Evolutionary conservation across 2,888 invertebrate species (phyloP).

Genomic region (Chesias legatella): DNA sequence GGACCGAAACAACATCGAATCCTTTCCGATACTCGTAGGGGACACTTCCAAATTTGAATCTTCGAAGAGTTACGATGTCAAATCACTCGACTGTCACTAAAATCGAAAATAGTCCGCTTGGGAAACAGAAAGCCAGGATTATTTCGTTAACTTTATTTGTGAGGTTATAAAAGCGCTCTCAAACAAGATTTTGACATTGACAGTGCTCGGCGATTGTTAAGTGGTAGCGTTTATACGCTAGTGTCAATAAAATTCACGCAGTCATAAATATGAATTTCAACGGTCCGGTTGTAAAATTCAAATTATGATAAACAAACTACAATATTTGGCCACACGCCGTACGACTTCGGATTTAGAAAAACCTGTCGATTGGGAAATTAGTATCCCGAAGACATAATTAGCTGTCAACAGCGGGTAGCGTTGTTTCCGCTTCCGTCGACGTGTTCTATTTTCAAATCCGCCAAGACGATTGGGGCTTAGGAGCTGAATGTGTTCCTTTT

Average conservation of each 20-base stretch:
- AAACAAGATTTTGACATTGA: constrained; percentile 57
- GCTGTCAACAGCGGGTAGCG: constrained; percentile 72
- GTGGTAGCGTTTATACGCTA: constrained; percentile 47
- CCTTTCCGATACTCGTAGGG: constrained; percentile 35
- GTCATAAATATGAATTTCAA: constrained; percentile 66
- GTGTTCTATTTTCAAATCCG: constrained; percentile 75
- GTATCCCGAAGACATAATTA: constrained; percentile 71
- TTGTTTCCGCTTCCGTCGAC: constrained; percentile 74
- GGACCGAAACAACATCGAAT: constrained; percentile 31
- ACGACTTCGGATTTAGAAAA: constrained; percentile 46
- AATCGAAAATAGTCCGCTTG: constrained; percentile 56
- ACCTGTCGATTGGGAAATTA: constrained; percentile 72
- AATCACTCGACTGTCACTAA: constrained; percentile 56
- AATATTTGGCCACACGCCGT: constrained; percentile 30
- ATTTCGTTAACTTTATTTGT: constrained; percentile 50
- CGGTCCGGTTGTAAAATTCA: constrained; percentile 64
- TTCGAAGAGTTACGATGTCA: constrained; percentile 68
- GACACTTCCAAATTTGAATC: constrained; percentile 67
- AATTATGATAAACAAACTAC: constrained; percentile 64
- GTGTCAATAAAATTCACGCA: constrained; percentile 60
- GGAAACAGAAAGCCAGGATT: constrained; percentile 38
- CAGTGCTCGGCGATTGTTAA: constrained; percentile 46
- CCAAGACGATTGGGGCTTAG: constrained; percentile 43
- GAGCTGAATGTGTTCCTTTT: constrained; percentile 37
- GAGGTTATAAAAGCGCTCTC: constrained; percentile 54